These are phyloP conservation scores for Rhabdornis inornatus DNA, from an alignment of 2,113 vertebrate species.

Conservation along the genomic window DNA sequence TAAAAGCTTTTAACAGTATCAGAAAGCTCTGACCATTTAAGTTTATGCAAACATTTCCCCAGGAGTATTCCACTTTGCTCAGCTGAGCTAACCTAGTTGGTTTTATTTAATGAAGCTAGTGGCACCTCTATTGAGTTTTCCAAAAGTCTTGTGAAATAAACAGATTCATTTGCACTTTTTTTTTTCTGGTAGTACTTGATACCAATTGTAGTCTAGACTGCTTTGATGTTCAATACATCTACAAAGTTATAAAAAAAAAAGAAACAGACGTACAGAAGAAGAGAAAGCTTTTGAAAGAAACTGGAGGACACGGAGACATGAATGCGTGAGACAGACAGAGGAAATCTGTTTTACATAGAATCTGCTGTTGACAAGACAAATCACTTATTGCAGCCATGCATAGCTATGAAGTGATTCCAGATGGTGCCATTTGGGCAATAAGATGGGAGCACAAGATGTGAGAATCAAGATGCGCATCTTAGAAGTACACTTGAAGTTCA, in stretches of 20 bases:
- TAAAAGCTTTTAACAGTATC: neutral
- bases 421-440: conserved; percentile 29
- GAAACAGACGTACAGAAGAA: neutral
- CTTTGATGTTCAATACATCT: neutral
- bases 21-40: neutral
- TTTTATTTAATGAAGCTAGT: neutral
- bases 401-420: conserved; percentile 10
- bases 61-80: neutral
- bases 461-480: neutral
- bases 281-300: conserved; percentile 1
- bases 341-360: conserved; percentile 10
- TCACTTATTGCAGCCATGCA: conserved; percentile 14
- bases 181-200: neutral
- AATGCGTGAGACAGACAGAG: conserved; percentile 17
- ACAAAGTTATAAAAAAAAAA: neutral
- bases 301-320: neutral
- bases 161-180: neutral
- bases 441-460: neutral
- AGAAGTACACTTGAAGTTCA: neutral
- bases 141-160: neutral
- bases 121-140: neutral
- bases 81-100: neutral
- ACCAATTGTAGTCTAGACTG: neutral
- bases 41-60: neutral
- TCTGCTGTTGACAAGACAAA: conserved; percentile 36